phyloP scores from a whole-genome alignment of 2,888 invertebrate species.

The Xestia xanthographa region DNA sequence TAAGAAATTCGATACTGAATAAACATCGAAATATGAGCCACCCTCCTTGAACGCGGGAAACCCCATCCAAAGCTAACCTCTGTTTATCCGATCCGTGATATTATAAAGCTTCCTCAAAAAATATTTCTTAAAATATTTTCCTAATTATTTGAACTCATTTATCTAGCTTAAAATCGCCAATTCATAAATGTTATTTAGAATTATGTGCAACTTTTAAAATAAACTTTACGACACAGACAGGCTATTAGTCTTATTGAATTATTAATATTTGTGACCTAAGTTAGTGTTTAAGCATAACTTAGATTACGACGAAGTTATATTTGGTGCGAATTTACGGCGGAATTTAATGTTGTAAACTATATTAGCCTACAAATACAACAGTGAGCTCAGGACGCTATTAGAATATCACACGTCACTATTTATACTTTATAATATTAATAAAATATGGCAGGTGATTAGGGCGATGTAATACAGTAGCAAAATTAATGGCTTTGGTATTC shows the following conservation, averaged over 20 bases:
- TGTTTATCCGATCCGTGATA: conserved; percentile 2
- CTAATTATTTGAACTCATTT: conserved; percentile 2
- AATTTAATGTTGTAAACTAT: conserved; percentile 37
- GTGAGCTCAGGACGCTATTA: background rate
- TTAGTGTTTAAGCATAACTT: conserved; percentile 15
- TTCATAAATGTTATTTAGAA: too few species aligned
- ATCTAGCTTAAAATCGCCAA: background rate
- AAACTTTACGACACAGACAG: too few species aligned
- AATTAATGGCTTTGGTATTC: background rate
- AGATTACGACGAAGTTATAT: conserved; percentile 11
- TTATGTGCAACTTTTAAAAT: too few species aligned
- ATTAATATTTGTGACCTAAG: conserved; percentile 61
- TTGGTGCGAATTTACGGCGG: conserved; percentile 54
- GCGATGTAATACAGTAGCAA: background rate
- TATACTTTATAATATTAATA: background rate
- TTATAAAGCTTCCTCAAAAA: conserved; percentile 36
- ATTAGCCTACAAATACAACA: background rate
- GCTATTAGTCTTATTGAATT: conserved; percentile 66
- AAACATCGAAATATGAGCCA: conserved; percentile 35
- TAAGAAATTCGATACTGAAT: conserved; percentile 22
- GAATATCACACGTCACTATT: conserved; percentile 1
- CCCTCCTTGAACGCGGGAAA: conserved; percentile 29
- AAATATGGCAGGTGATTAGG: background rate
- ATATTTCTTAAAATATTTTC: background rate
- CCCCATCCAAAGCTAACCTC: conserved; percentile 6